phyloP scores from a whole-genome alignment of 2,888 invertebrate genomes.

The Eledona agricola region DNA sequence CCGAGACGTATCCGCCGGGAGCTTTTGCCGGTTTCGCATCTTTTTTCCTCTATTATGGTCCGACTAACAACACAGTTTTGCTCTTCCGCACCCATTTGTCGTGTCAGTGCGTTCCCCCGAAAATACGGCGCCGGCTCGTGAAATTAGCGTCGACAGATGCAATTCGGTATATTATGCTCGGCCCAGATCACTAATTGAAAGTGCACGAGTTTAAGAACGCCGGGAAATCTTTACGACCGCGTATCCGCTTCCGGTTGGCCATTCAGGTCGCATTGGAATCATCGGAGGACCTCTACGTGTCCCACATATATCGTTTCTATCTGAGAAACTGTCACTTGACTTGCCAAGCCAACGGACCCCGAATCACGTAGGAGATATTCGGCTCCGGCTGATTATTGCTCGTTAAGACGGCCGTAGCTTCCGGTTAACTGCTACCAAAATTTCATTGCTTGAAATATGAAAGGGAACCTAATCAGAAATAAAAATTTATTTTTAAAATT shows the following conservation, averaged over 20 bases:
- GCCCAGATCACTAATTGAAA: slow-evolving; percentile 37
- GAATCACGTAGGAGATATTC: slow-evolving; percentile 21
- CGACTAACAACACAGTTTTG: slow-evolving; percentile 34
- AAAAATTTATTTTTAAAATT: too few relatives aligned
- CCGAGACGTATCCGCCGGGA: background rate
- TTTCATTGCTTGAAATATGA: too few relatives aligned
- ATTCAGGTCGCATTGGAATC: slow-evolving; percentile 49
- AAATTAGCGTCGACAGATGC: too few relatives aligned
- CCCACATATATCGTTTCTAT: slow-evolving; percentile 48
- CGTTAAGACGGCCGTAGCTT: slow-evolving; percentile 4
- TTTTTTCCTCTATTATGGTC: slow-evolving; percentile 26
- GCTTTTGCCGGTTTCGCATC: slow-evolving; percentile 1
- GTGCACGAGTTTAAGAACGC: slow-evolving; percentile 45
- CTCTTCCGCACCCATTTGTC: slow-evolving; percentile 34
- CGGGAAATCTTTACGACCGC: slow-evolving; percentile 49
- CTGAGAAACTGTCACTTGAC: slow-evolving; percentile 43
- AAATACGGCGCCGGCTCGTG: too few relatives aligned
- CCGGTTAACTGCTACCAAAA: too few relatives aligned
- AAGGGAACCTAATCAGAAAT: too few relatives aligned
- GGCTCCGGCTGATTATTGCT: slow-evolving; percentile 20
- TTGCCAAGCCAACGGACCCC: slow-evolving; percentile 24
- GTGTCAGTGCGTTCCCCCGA: too few relatives aligned
- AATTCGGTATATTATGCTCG: slow-evolving; percentile 31
- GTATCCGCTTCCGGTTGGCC: slow-evolving; percentile 49
- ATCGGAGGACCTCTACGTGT: slow-evolving; percentile 51